A percentile compares a stretch with the other conserved stretches of the same genome.
Conservation (phyloP, 2,797 vertebrate genomes). For the Heterohyrax brucei region DNA sequence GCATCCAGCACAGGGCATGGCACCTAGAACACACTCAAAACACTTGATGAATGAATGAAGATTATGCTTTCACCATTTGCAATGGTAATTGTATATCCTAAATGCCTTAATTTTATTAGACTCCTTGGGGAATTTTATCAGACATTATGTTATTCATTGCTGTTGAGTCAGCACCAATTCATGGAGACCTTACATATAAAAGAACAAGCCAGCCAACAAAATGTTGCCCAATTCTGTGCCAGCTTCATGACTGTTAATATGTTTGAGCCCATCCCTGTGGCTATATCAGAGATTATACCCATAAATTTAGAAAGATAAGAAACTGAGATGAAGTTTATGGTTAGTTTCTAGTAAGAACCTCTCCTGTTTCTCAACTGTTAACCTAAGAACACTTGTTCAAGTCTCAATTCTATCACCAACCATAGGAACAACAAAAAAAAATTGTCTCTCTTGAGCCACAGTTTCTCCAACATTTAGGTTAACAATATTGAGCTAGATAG, state of each 20-base stretch:
- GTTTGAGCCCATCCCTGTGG: background rate
- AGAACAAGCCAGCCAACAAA: background rate
- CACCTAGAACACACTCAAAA: slow-evolving; percentile 26
- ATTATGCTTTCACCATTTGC: background rate
- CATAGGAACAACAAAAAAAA: slow-evolving; percentile 41
- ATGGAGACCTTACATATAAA: background rate
- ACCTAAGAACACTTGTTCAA: slow-evolving; percentile 38
- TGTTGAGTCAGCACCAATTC: background rate
- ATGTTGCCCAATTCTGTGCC: background rate
- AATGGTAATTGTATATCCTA: slow-evolving; percentile 12
- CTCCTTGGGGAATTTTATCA: slow-evolving; percentile 51
- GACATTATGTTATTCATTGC: background rate
- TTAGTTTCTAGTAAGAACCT: slow-evolving; percentile 22
- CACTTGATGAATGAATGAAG: slow-evolving; percentile 48
- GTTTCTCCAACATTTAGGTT: slow-evolving; percentile 2
- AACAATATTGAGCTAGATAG: slow-evolving; percentile 11
- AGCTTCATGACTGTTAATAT: background rate
- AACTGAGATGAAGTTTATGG: slow-evolving; percentile 63
- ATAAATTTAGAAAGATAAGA: background rate
- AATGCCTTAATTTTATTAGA: slow-evolving; percentile 50
- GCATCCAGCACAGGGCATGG: slow-evolving; percentile 2
- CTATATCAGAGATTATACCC: background rate
- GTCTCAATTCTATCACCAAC: slow-evolving; percentile 4
- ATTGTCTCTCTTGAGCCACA: background rate
- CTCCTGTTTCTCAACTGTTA: slow-evolving; percentile 38